phyloP scores from a whole-genome alignment of 2,797 vertebrate genomes.

The Lophius americanus region DNA sequence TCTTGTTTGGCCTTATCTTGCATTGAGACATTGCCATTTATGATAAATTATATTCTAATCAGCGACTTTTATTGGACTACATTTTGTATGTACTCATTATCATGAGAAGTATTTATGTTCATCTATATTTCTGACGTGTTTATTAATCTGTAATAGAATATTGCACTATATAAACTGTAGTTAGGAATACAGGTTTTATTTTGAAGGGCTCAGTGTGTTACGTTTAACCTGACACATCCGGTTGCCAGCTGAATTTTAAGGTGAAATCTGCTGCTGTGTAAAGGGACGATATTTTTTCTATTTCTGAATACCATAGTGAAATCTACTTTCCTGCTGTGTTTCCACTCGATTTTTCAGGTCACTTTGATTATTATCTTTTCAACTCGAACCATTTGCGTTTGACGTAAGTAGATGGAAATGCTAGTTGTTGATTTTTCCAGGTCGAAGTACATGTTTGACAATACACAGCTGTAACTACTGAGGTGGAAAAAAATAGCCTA shows the following conservation, averaged over 20 bases:
- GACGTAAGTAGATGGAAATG: slow-evolving; percentile 35
- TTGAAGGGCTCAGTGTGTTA: slow-evolving; percentile 10
- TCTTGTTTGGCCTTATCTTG: no score
- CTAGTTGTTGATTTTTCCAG: background rate
- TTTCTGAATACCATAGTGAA: slow-evolving; percentile 27
- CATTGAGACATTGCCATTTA: no score
- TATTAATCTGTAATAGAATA: no score
- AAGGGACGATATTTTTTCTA: slow-evolving; percentile 20
- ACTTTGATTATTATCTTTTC: background rate
- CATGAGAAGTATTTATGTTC: no score
- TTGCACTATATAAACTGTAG: no score
- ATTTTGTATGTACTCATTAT: no score
- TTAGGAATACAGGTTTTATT: slow-evolving; percentile 17
- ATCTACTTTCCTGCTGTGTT: slow-evolving; percentile 7
- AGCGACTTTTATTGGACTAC: no score
- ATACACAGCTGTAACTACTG: background rate
- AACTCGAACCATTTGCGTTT: background rate
- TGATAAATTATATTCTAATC: no score
- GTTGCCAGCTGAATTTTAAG: slow-evolving; percentile 14
- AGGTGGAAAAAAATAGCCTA: background rate
- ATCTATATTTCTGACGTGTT: no score
- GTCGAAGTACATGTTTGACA: slow-evolving; percentile 10
- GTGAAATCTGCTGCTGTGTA: slow-evolving; percentile 4
- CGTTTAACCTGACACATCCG: slow-evolving; percentile 18
- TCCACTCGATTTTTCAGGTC: background rate